phyloP scores from a whole-genome alignment of 2,888 invertebrate genomes.

The Hirtodrosophila histrioides region DNA sequence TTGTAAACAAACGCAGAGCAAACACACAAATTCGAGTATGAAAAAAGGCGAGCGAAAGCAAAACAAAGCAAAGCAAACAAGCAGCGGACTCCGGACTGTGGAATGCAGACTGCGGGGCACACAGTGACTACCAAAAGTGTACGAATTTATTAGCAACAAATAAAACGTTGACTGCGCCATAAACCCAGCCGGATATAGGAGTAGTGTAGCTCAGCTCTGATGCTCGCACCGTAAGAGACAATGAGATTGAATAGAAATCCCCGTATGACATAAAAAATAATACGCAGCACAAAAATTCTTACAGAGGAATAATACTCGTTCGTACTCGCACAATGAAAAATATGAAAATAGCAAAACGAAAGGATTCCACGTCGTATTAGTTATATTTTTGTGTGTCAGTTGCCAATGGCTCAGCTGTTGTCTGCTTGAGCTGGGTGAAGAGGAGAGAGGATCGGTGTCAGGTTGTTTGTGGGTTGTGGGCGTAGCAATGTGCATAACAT shows the following conservation, averaged over 20 bases:
- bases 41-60: neutral
- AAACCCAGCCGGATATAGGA: slow-evolving; percentile 28
- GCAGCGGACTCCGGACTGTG: slow-evolving; percentile 1
- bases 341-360: slow-evolving; percentile 42
- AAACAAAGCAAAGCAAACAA: slow-evolving; percentile 7
- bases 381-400: slow-evolving; percentile 54
- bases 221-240: slow-evolving; percentile 25
- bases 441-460: neutral
- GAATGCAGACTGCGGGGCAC: neutral
- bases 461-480: neutral
- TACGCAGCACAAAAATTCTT: slow-evolving; percentile 31
- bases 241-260: slow-evolving; percentile 69
- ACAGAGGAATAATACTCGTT: slow-evolving; percentile 21
- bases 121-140: slow-evolving; percentile 23
- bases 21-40: slow-evolving; percentile 26
- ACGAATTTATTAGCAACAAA: slow-evolving; percentile 49
- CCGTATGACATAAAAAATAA: slow-evolving; percentile 61
- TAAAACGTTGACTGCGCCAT: slow-evolving; percentile 69
- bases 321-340: slow-evolving; percentile 6
- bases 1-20: slow-evolving; percentile 39
- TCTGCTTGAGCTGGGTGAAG: too few species aligned
- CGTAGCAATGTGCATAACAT: slow-evolving; percentile 1
- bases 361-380: slow-evolving; percentile 66
- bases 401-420: slow-evolving; percentile 40
- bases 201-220: slow-evolving; percentile 9